Percentiles rank a stretch among this genome's conserved stretches.
Evolutionary conservation across 2,888 invertebrate species (phyloP).

Genomic region (Scaptomyza cyrtandrae): DNA sequence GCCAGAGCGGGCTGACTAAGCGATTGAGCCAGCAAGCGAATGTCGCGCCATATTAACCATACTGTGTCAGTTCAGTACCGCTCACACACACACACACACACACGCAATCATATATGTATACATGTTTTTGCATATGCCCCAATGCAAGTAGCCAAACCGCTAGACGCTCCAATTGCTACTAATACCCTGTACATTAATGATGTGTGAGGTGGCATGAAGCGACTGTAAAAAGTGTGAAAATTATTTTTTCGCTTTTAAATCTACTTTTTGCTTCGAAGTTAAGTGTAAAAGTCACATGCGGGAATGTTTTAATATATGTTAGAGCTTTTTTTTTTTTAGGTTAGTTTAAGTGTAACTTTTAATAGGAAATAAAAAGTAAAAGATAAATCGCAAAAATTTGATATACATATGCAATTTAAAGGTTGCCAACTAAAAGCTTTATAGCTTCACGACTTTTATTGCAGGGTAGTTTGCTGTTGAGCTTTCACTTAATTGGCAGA

Average conservation of each 20-base stretch:
- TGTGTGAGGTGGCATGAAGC: not conserved
- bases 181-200: slow-evolving; percentile 28
- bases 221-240: no score
- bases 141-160: slow-evolving; percentile 43
- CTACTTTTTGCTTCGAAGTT: no score
- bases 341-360: no score
- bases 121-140: slow-evolving; percentile 49
- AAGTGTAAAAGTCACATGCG: no score
- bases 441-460: not conserved
- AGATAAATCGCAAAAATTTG: no score
- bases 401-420: no score
- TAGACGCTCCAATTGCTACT: slow-evolving; percentile 57
- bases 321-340: no score
- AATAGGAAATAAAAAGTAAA: no score
- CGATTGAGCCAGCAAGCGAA: slow-evolving; percentile 62
- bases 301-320: no score
- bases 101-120: not conserved
- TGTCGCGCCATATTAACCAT: slow-evolving; percentile 74
- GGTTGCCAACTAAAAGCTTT: no score
- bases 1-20: slow-evolving; percentile 75
- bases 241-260: no score
- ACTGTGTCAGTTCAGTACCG: slow-evolving; percentile 52
- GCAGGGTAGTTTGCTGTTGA: slow-evolving; percentile 28
- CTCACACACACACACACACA: slow-evolving; percentile 21
- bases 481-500: not conserved